Percentiles rank a stretch among this genome's conserved stretches.
These are phyloP conservation scores for Zaprionus lachaisei DNA, from an alignment of 1,140 invertebrate species.

Conservation along the genomic window DNA sequence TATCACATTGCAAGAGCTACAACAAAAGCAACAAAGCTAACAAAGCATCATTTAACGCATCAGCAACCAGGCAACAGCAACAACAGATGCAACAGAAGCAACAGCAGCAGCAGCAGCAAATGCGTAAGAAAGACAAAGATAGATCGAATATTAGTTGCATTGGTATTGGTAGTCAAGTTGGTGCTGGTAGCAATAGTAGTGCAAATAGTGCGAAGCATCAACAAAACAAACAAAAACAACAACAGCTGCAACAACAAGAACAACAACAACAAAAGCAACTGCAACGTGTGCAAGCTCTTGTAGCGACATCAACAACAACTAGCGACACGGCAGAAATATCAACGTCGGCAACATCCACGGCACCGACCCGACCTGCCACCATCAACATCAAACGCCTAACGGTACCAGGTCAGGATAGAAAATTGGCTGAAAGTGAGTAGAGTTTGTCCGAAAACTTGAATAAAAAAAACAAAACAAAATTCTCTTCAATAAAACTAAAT, in stretches of 20 bases:
- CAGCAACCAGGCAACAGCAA: constrained; percentile 39
- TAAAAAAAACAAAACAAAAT: constrained; percentile 50
- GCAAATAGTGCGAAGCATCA: constrained; percentile 78
- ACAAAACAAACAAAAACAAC: constrained; percentile 75
- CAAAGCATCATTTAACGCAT: constrained; percentile 47
- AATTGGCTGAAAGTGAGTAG: constrained; percentile 84
- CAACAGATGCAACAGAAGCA: constrained; percentile 40
- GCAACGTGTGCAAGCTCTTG: constrained; percentile 38
- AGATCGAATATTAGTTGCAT: constrained; percentile 80
- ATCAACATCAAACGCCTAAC: constrained; percentile 81
- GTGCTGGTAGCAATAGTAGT: constrained; percentile 68
- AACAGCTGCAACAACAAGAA: constrained; percentile 57
- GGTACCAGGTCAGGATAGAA: constrained; percentile 83
- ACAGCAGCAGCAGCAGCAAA: constrained; percentile 60
- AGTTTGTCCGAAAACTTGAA: constrained; percentile 77
- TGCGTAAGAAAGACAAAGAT: constrained; percentile 84
- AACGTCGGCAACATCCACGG: constrained; percentile 36
- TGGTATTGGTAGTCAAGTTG: constrained; percentile 69
- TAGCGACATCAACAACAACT: constrained; percentile 32
- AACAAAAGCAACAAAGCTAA: constrained; percentile 46
- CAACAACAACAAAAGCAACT: constrained; percentile 26
- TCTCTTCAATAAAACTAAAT: constrained; percentile 57
- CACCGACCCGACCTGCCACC: constrained; percentile 66
- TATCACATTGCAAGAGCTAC: constrained; percentile 64
- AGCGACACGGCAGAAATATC: constrained; percentile 35